Evolutionary conservation across 2,113 vertebrate genomes (phyloP), one percentile per base, ranked within the genome.

Genomic region (Cephalopterus ornatus): DNA sequence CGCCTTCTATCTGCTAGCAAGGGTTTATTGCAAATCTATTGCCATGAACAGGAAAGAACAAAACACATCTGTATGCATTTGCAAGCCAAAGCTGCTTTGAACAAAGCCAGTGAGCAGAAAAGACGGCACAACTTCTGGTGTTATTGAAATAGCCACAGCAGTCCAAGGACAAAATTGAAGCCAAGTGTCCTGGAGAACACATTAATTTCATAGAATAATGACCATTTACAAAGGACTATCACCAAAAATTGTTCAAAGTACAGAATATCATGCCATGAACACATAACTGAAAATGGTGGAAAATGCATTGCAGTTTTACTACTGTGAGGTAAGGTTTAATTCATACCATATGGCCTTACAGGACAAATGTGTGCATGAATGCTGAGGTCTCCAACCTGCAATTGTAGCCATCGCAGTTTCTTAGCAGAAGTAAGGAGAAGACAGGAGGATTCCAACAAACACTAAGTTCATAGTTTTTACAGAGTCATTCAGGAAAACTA

Each of bases 281-380:
- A 77, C 35, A 4, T 24, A 76, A 79, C 79, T 55, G 76, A 89
- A 92, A 94, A 91, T 92, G 58, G 85, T 89, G 91, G 92, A 92
- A 95, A 97, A 96, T 3, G 46, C 91, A 97, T 95, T 84, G 87
- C 70, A 78, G 62, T 88, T 93, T 94, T 94, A 96, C 73, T 89
- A 5, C 80, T 61, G 77, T n/a, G 88, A 95, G 68, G 91, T 91
- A 90, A 85, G 44, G 37, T 67, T 84, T 88, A 90, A 96, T 95
- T 96, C 79, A 80, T 90, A 71, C 93, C 95, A 96, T 65, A 95
- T 90, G 88, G 93, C 53, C 41, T 55, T 30, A 33, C 39, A 83
- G 73, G 68, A 76, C 75, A 84, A 77, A 72, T 23, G 66, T 88
- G 88, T 68, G 85, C 82, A 35, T 2, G 0, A 87, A 80, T 0